Percentiles rank a stretch among this genome's conserved stretches.
Conservation (phyloP, 2,113 vertebrate species). For the Ictalurus furcatus region DNA sequence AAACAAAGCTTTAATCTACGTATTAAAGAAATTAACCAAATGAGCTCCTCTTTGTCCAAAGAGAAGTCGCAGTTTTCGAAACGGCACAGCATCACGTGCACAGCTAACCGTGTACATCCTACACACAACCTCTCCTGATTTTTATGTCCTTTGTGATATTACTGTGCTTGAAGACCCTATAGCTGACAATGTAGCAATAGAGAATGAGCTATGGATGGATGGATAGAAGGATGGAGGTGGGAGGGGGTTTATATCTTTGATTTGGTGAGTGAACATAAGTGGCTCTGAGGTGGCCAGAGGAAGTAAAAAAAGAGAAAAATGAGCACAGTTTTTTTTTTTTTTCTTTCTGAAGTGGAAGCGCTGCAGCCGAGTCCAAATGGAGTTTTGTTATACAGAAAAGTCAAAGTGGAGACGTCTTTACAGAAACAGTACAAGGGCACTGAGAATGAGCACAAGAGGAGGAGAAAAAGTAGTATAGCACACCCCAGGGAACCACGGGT, state of each 20-base stretch:
- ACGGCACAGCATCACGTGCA: not conserved
- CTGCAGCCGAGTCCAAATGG: slow-evolving; percentile 29
- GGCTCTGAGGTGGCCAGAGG: slow-evolving; percentile 66
- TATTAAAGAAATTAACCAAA: not conserved
- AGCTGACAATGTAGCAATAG: slow-evolving; percentile 53
- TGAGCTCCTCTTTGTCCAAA: not conserved
- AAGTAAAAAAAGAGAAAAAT: slow-evolving; percentile 57
- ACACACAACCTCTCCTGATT: slow-evolving; percentile 27
- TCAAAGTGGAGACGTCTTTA: not conserved
- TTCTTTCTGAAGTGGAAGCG: slow-evolving; percentile 4
- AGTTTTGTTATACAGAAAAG: not conserved
- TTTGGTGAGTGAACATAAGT: slow-evolving; percentile 76
- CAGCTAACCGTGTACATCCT: too few species aligned
- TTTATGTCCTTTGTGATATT: slow-evolving; percentile 40
- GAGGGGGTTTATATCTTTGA: slow-evolving; percentile 53
- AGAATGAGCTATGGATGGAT: slow-evolving; percentile 21
- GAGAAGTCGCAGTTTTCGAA: not conserved
- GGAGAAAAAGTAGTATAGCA: slow-evolving; percentile 28
- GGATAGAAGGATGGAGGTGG: slow-evolving; percentile 29
- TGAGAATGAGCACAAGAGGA: slow-evolving; percentile 12
- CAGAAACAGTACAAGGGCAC: slow-evolving; percentile 29
- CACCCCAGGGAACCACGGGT: slow-evolving; percentile 47
- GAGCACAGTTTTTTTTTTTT: slow-evolving; percentile 28
- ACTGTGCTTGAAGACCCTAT: slow-evolving; percentile 53
- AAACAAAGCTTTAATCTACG: not conserved